Base-by-base conservation (phyloP, 2,797 vertebrate species). In the Tapirus indicus region DNA sequence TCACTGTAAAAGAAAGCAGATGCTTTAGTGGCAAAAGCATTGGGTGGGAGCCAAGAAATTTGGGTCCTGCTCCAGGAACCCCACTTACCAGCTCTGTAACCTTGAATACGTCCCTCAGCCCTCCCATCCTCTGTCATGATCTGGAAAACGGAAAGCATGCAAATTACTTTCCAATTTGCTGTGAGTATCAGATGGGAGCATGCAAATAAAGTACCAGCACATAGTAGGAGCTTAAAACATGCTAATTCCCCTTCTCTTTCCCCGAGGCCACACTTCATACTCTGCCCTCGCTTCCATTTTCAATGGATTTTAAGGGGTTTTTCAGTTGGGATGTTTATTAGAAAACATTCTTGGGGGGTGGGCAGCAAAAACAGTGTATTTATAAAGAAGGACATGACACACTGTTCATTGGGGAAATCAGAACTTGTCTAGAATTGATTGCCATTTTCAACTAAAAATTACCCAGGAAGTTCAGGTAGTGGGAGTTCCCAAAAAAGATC, bases 361-460 rank as follows among this genome's bases (percentile, higher is more conserved):
- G 18, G 47, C 32, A 58, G 35, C 0, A 11, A 71, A 78, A 41
- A 35, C 1, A 3, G 29, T 0, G 6, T 60, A 6, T 8, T 49
- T 32, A 4, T 20, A 47, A 77, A 68, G 18, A 32, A 38, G 7
- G n/a, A 17, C 14, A 1, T 0, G 8, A 25, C 20, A 4, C 11
- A 0, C 14, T 7, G 1, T 3, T 25, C 21, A 0, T 0, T 2
- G n/a, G 38, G 68, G 12, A 47, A 27, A 80, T n/a, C 20, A 1
- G 16, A 80, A 44, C 14, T 44, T 38, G 1, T n/a, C 52, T 44
- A 21, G 41, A 72, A 72, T 1, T 25, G 74, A 91, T 56, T 11
- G 29, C 17, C 84, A 58, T 79, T 56, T 54, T 58, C 90, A 71
- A 66, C 41, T 35, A n/a, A 89, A 95, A 86, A 95, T 87, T 38